Evolutionary conservation across 2,113 vertebrate species (phyloP).

Genomic region (Xenus cinereus): DNA sequence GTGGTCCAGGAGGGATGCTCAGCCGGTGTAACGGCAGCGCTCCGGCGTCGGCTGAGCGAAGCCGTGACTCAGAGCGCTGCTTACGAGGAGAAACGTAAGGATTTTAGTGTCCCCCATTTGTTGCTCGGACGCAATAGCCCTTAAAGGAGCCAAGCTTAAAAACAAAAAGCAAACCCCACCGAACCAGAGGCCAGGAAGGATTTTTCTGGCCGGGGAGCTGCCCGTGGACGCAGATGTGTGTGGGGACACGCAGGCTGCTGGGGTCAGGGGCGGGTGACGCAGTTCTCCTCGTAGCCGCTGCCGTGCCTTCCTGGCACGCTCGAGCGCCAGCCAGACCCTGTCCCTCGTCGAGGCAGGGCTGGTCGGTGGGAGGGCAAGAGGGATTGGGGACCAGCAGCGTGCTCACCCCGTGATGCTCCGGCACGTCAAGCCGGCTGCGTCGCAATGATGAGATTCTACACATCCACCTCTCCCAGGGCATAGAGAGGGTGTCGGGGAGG

Average conservation of each 20-base stretch:
- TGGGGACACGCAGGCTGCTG: rapidly evolving
- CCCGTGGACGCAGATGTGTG: rapidly evolving
- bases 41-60: rapidly evolving
- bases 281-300: rapidly evolving
- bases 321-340: rapidly evolving
- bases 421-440: rapidly evolving
- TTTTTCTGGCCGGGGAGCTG: neutral
- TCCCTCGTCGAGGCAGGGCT: rapidly evolving
- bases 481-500: rapidly evolving
- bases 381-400: rapidly evolving
- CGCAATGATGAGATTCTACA: rapidly evolving
- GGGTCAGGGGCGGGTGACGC: neutral
- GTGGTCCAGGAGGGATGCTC: neutral
- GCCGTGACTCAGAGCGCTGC: neutral
- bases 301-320: rapidly evolving
- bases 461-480: rapidly evolving
- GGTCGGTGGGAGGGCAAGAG: neutral
- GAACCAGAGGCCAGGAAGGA: neutral
- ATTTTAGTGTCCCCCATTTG: rapidly evolving
- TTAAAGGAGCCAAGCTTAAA: neutral
- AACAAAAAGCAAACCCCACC: neutral
- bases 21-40: rapidly evolving
- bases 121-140: neutral
- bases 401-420: rapidly evolving
- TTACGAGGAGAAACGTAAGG: rapidly evolving